Conservation (phyloP, 1,140 invertebrate genomes). For the Drosophila novamexicana region DNA sequence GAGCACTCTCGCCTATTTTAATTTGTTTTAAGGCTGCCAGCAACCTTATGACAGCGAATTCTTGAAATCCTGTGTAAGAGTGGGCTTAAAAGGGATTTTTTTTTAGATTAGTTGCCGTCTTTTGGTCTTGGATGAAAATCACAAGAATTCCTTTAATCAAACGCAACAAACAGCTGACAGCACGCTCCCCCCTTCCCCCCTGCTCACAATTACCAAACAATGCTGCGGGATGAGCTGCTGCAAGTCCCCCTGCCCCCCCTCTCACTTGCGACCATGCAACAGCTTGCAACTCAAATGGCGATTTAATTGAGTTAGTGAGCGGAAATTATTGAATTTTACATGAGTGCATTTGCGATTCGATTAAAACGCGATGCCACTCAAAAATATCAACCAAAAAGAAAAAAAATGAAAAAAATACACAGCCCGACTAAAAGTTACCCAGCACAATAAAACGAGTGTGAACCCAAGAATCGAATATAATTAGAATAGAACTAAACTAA, state of each 20-base stretch:
- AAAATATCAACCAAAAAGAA: slow-evolving; percentile 7
- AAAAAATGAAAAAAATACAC: background rate
- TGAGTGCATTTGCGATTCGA: slow-evolving; percentile 75
- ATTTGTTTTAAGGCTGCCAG: too few relatives aligned
- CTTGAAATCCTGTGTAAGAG: slow-evolving; percentile 1
- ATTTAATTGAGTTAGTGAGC: slow-evolving; percentile 71
- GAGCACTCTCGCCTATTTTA: too few relatives aligned
- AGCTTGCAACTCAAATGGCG: slow-evolving; percentile 58
- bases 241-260: background rate
- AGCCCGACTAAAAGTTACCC: background rate
- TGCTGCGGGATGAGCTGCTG: too few relatives aligned
- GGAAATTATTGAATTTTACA: slow-evolving; percentile 79
- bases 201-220: background rate
- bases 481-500: too few relatives aligned
- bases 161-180: background rate
- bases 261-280: background rate
- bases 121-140: slow-evolving; percentile 1
- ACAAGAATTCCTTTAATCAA: slow-evolving; percentile 1
- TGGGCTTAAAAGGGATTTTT: slow-evolving; percentile 1
- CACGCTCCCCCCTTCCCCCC: too few relatives aligned
- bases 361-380: slow-evolving; percentile 46
- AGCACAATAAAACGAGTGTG: too few relatives aligned
- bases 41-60: background rate
- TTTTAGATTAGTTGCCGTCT: slow-evolving; percentile 10
- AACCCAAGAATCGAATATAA: too few relatives aligned